A percentile compares a stretch with the other conserved stretches of the same genome.
These are phyloP conservation scores for Sarcophaga rosellei DNA, from an alignment of 2,888 invertebrate genomes.

Conservation along the genomic window DNA sequence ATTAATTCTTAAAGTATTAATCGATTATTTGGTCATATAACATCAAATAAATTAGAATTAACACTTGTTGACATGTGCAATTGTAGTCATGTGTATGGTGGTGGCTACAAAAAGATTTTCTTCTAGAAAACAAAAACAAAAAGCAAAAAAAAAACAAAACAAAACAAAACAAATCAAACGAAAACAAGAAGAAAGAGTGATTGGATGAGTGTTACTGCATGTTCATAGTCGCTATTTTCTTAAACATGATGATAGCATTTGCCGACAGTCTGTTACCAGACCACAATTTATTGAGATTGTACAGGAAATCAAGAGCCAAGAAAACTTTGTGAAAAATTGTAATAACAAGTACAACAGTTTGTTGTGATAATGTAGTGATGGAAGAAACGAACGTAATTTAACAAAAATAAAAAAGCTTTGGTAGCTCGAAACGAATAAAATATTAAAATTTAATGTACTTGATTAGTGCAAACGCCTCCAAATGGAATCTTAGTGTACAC, in stretches of 20 bases:
- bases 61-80: constrained; percentile 57
- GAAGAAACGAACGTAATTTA: not conserved
- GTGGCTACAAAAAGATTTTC: not conserved
- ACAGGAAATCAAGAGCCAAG: constrained; percentile 53
- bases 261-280: constrained; percentile 49
- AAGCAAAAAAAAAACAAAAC: not conserved
- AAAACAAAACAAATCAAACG: not conserved
- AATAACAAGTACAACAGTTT: constrained; percentile 13
- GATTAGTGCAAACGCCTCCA: too few relatives aligned
- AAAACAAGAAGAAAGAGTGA: not conserved
- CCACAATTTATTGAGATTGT: constrained; percentile 55
- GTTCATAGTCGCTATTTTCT: not conserved
- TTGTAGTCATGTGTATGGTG: constrained; percentile 34
- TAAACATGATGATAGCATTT: constrained; percentile 58
- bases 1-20: constrained; percentile 32
- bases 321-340: constrained; percentile 32
- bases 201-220: not conserved
- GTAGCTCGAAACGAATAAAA: not conserved
- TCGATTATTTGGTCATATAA: constrained; percentile 55
- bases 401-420: not conserved
- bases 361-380: constrained; percentile 14
- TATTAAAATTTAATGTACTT: not conserved
- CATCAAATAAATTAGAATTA: constrained; percentile 63
- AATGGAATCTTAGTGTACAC: too few relatives aligned
- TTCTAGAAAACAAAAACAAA: not conserved